These are phyloP conservation scores for Archaeoteleia sp. DNA, from an alignment of 2,888 invertebrate species.

Conservation along the genomic window DNA sequence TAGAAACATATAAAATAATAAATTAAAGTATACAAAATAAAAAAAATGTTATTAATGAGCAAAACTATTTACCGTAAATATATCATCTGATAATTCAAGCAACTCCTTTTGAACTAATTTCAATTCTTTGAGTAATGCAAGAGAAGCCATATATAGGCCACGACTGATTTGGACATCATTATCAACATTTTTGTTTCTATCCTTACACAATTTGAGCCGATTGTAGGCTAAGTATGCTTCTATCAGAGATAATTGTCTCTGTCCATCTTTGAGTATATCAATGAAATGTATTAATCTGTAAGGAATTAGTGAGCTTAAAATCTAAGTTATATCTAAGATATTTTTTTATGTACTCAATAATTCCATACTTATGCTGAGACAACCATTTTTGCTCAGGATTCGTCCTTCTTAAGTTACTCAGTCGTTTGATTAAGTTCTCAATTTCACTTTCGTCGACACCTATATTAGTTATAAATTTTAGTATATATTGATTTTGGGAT, in stretches of 20 bases:
- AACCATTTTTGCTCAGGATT: background rate
- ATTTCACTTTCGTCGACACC: too few species aligned
- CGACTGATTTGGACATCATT: constrained; percentile 25
- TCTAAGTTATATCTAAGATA: background rate
- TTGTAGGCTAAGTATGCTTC: constrained; percentile 21
- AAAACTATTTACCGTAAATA: constrained; percentile 25
- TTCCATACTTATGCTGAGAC: constrained; percentile 76
- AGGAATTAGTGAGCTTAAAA: constrained; percentile 44
- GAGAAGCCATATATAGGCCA: constrained; percentile 22
- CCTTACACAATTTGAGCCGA: constrained; percentile 11
- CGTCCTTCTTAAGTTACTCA: too few species aligned
- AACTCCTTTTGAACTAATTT: constrained; percentile 21
- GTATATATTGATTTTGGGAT: too few species aligned
- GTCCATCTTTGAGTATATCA: constrained; percentile 25
- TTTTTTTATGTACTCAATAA: constrained; percentile 35
- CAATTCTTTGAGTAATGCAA: constrained; percentile 23
- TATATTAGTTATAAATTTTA: too few species aligned
- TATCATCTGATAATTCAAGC: constrained; percentile 3
- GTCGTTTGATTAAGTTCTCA: too few species aligned
- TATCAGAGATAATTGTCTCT: constrained; percentile 23
- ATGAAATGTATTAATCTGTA: constrained; percentile 36
- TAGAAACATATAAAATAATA: too few species aligned
- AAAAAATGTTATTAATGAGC: background rate
- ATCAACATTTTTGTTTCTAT: constrained; percentile 19
- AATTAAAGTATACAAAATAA: constrained; percentile 3